A percentile compares a stretch with the other conserved stretches of the same genome.
These are phyloP conservation scores for Orius insidiosus DNA, from an alignment of 1,140 invertebrate species.

Conservation along the genomic window DNA sequence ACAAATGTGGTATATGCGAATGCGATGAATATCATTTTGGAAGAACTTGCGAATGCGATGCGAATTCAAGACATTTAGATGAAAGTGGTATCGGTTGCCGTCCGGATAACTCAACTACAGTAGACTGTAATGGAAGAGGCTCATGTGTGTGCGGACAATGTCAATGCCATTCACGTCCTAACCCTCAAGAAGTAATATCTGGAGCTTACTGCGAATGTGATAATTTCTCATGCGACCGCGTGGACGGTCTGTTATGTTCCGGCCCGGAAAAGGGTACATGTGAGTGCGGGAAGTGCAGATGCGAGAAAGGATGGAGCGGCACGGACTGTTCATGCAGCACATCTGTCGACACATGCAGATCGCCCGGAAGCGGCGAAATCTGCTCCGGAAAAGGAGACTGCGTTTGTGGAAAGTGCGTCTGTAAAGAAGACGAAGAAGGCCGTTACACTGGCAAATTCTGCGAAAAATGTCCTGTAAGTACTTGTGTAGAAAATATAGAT, in stretches of 20 bases:
- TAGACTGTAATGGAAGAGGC: slow-evolving; percentile 58
- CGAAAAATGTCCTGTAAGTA: slow-evolving; percentile 68
- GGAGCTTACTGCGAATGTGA: slow-evolving; percentile 86
- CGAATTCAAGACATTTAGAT: slow-evolving; percentile 26
- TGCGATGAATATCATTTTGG: slow-evolving; percentile 66
- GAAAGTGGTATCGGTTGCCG: slow-evolving; percentile 45
- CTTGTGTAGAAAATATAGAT: not conserved
- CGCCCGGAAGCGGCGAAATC: slow-evolving; percentile 43
- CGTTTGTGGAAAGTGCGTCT: slow-evolving; percentile 77
- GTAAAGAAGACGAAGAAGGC: slow-evolving; percentile 41
- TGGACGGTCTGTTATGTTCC: slow-evolving; percentile 63
- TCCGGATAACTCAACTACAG: slow-evolving; percentile 45
- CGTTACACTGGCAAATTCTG: slow-evolving; percentile 74
- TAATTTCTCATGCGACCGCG: slow-evolving; percentile 84
- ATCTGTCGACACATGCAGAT: slow-evolving; percentile 56
- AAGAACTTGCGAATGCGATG: slow-evolving; percentile 69
- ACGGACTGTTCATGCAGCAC: slow-evolving; percentile 63
- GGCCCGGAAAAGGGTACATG: slow-evolving; percentile 51
- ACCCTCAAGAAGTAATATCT: slow-evolving; percentile 29
- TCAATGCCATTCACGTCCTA: slow-evolving; percentile 41
- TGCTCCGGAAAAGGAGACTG: slow-evolving; percentile 74
- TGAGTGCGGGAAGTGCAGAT: slow-evolving; percentile 59
- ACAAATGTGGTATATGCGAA: slow-evolving; percentile 76
- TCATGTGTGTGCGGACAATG: slow-evolving; percentile 70
- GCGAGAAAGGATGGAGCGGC: slow-evolving; percentile 62